Evolutionary conservation across 2,888 invertebrate species (phyloP), one percentile per base, ranked within the genome.

Genomic region (Pyrgus malvae): DNA sequence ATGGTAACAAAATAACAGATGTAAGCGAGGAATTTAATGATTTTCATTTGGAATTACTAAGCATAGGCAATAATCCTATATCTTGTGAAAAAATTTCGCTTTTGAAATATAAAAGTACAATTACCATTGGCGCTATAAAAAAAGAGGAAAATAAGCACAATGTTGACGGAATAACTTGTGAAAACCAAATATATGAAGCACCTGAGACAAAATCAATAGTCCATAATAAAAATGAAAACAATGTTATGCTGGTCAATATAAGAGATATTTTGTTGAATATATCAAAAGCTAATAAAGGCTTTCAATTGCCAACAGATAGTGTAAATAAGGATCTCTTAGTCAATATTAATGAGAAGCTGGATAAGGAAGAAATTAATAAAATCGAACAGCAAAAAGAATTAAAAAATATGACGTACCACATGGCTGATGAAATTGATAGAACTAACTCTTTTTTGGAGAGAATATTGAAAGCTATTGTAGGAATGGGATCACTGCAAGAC

Each of bases 21-120:
- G 11, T 62, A 5, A 16, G 53, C 14, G 5, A 33, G 3, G 41
- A 54, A 35, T 50, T 60, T 23, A 19, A 35, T 37, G 5, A 8
- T 25, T 33, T 54, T 5, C 35, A 19, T 8, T 27, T 62, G 8
- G 9, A 48, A 16, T 19, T 48, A n/a, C 31, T 62, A 35, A 56
- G 53, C 44, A 55, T 62, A 31, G 62, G 62, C 21, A 50, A 58
- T 25, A 62, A 62, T 29, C 56, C 42, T 5, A 5, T 62, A 17
- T 27, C 54, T 17, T 62, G 62, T 38, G 55, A 58, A 35, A 35
- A 7, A 14, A 41, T 62, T 9, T 48, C 44, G 33, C 12, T 16
- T n/a, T 50, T 60, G 14, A 56, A 51, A 33, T 48, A 29, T 8
- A 19, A 2, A 29, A 19, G 16, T 9, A 7, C 16, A 0, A n/a